These are phyloP conservation scores for Lytechinus variegatus DNA, from an alignment of 35 echinoderm and acorn worm genomes.

Conservation along the genomic window DNA sequence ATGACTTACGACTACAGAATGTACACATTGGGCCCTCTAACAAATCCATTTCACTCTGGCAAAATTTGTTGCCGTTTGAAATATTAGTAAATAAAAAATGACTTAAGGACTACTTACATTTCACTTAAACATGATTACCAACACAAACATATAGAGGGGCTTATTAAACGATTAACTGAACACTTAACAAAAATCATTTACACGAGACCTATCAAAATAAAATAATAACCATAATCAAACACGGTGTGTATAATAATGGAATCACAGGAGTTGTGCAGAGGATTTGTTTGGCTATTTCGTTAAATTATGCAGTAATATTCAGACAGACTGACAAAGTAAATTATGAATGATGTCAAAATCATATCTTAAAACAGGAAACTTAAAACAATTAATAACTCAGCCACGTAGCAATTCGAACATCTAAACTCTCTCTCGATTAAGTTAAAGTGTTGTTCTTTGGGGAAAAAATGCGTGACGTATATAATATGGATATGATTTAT, in stretches of 20 bases:
- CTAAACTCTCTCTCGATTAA: neutral
- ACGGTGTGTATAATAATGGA: too few species aligned
- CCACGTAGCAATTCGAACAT: neutral
- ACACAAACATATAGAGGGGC: neutral
- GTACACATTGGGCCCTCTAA: neutral
- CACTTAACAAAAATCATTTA: neutral
- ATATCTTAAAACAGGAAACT: neutral
- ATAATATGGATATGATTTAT: constrained; percentile 14
- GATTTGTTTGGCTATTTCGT: too few species aligned
- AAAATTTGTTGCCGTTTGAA: neutral
- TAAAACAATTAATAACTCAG: neutral
- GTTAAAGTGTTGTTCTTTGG: neutral
- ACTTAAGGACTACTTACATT: neutral
- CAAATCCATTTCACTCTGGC: neutral
- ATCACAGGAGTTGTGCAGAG: too few species aligned
- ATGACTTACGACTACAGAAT: neutral
- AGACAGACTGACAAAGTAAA: neutral
- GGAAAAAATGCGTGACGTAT: neutral
- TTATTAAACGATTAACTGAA: neutral
- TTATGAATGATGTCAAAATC: neutral
- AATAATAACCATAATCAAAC: too few species aligned
- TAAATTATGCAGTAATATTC: neutral
- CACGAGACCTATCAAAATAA: neutral
- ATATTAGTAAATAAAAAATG: neutral
- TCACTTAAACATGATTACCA: neutral